Percentiles rank a stretch among this genome's conserved stretches.
Evolutionary conservation across 2,113 vertebrate genomes (phyloP).

Genomic region (Ophthalmolycus amberensis): DNA sequence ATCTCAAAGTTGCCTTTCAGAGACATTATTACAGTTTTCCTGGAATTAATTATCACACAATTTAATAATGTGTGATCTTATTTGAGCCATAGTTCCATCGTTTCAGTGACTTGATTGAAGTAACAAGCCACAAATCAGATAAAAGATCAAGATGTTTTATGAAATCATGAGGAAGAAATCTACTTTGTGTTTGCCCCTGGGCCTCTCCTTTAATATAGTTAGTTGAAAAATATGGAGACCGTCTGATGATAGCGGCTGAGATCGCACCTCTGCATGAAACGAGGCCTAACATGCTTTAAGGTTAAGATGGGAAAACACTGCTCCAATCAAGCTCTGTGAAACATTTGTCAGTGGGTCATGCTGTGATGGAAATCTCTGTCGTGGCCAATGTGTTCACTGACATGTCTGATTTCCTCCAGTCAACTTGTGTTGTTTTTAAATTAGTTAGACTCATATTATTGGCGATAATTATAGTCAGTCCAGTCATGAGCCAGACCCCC

Average conservation of each 20-base stretch:
- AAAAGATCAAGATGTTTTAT: constrained; percentile 46
- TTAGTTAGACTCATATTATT: constrained; percentile 29
- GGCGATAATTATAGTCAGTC: constrained; percentile 25
- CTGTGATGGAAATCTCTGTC: background rate
- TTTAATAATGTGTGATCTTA: constrained; percentile 53
- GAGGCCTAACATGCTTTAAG: background rate
- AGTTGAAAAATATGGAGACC: background rate
- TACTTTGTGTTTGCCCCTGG: constrained; percentile 33
- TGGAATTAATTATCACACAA: constrained; percentile 29
- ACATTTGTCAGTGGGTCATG: background rate
- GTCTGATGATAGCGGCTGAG: constrained; percentile 10
- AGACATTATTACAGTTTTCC: constrained; percentile 20
- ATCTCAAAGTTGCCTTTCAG: constrained; percentile 8
- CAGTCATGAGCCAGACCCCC: background rate
- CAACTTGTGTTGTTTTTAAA: constrained; percentile 25
- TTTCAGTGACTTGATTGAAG: constrained; percentile 40
- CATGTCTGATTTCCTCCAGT: constrained; percentile 28
- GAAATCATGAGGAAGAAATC: constrained; percentile 48
- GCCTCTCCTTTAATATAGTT: constrained; percentile 28
- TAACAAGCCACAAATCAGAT: constrained; percentile 37
- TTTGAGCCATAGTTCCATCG: constrained; percentile 25
- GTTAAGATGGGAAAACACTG: constrained; percentile 2
- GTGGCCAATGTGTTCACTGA: background rate
- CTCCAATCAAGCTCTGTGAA: constrained; percentile 4
- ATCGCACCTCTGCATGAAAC: constrained; percentile 28